Evolutionary conservation across 2,888 invertebrate species (phyloP), one percentile per base, ranked within the genome.

Genomic region (Drosophila affinis): DNA sequence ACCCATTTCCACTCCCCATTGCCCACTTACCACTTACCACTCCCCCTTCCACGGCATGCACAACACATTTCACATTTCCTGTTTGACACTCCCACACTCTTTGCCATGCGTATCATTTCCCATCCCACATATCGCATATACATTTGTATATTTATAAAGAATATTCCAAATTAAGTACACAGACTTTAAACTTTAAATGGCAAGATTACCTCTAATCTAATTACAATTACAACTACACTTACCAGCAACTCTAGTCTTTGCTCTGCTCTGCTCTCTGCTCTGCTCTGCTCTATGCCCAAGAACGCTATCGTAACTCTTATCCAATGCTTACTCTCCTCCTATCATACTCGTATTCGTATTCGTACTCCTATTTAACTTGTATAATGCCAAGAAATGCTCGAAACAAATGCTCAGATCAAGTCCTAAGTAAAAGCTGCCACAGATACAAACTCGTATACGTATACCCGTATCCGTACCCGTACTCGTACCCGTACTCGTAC

Each of bases 241-340:
- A 60, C 52, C 60, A 51, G 62, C 56, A 56, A 67, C 67, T 57
- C 45, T 67, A 67, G 67, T 46, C 67, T 67, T 55, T 67, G 67
- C 56, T 57, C 67, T 67, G 56, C 63, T 65, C 65, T 62, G 62
- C 63, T 65, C 63, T 65, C 63, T 62, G 62, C 63, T 65, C 63
- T 62, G 62, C 63, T 65, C 65, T 56, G 27, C 17, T 47, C 48
- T 39, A 39, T 39, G 39, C 39, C 56, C 32, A 44, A 44, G 63
- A 46, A 63, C 63, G 65, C 65, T 39, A 39, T 39, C 39, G n/a
- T 39, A 39, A 39, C 39, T 63, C 63, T 54, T 64, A 53, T 39
- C 62, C 64, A 39, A 62, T 9, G 27, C 18, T 46, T 47, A 34
- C 61, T 47, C 46, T 47, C 32, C 32, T 39, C 32, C 32, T 39